These are phyloP conservation scores for Melanotaenia parkinsoni DNA, from an alignment of 2,797 vertebrate genomes.

Conservation along the genomic window DNA sequence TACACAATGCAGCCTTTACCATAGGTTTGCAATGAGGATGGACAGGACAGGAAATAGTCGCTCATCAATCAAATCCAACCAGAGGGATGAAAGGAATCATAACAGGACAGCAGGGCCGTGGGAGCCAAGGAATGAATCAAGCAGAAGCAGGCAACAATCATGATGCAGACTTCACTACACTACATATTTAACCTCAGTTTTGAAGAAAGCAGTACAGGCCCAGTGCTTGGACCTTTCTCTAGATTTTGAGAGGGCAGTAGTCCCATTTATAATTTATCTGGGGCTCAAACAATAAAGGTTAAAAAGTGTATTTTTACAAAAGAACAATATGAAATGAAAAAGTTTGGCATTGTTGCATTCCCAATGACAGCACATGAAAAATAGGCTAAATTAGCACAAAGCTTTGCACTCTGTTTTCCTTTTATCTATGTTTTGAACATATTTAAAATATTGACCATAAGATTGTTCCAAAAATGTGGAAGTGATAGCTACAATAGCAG, in stretches of 20 bases:
- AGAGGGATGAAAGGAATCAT: conserved; percentile 46
- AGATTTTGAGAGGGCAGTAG: conserved; percentile 3
- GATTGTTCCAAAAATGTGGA: conserved; percentile 42
- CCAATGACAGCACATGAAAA: not conserved
- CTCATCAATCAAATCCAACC: conserved; percentile 78
- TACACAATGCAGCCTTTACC: conserved; percentile 62
- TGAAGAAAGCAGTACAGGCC: conserved; percentile 33
- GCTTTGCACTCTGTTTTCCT: not conserved
- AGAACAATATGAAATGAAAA: not conserved
- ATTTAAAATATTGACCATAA: not conserved
- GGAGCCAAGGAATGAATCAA: conserved; percentile 58
- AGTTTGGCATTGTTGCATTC: not conserved
- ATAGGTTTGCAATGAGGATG: conserved; percentile 60
- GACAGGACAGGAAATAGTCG: conserved; percentile 74
- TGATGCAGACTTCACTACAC: conserved; percentile 61
- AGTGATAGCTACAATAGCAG: conserved; percentile 25
- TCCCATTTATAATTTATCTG: not conserved
- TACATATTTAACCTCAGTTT: conserved; percentile 49
- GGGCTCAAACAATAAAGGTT: not conserved
- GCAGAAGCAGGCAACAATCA: conserved; percentile 43
- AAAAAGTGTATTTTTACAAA: not conserved
- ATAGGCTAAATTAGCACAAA: not conserved
- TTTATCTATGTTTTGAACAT: not conserved
- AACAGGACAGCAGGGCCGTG: conserved; percentile 37
- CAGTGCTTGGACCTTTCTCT: conserved; percentile 32